Conservation (phyloP, 2,113 vertebrate species). For the Petrocephalus microphthalmus region DNA sequence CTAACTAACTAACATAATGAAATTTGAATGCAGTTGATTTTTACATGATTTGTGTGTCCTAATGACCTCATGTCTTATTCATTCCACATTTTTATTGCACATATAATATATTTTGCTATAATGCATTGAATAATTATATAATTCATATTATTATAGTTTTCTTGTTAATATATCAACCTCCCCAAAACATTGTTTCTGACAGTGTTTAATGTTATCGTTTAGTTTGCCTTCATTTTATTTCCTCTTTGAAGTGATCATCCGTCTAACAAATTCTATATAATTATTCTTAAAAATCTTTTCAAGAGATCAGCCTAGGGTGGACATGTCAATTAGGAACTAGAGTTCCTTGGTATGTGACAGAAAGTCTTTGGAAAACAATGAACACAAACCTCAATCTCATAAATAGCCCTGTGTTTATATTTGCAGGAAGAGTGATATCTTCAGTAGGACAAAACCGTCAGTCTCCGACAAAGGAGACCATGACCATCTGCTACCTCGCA, state of each 20-base stretch:
- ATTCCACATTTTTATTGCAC: background rate
- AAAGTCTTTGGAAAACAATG: background rate
- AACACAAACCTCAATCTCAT: background rate
- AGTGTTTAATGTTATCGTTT: background rate
- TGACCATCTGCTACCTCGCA: background rate
- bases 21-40: conserved; percentile 6
- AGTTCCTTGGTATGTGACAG: background rate
- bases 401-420: background rate
- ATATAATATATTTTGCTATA: background rate
- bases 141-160: background rate
- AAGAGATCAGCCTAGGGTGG: background rate
- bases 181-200: background rate
- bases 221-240: background rate
- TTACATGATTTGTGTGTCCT: conserved; percentile 1
- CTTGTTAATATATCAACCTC: background rate
- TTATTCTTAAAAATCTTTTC: background rate
- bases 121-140: background rate
- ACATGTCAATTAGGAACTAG: background rate
- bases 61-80: background rate
- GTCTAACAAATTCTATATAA: background rate
- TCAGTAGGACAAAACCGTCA: background rate
- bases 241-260: background rate
- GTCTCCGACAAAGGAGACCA: background rate
- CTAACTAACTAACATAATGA: background rate
- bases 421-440: background rate